A percentile compares a stretch with the other conserved stretches of the same genome.
phyloP scores from a whole-genome alignment of 2,797 vertebrate genomes.

The Phylloscopus collybita region DNA sequence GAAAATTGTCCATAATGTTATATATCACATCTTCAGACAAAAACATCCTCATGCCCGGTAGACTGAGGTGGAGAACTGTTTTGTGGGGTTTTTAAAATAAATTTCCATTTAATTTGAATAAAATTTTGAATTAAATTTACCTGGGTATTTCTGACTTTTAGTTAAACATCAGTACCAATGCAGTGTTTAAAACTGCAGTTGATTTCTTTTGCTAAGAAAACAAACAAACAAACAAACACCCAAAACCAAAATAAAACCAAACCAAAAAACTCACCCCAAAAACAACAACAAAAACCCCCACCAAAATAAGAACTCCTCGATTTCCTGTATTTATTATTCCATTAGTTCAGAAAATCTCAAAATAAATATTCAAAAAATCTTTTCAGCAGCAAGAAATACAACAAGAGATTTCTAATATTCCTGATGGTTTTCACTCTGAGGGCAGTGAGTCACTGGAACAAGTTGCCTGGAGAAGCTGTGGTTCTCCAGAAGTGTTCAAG shows the following conservation, averaged over 20 bases:
- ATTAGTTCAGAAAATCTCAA: constrained; percentile 14
- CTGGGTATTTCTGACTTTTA: constrained; percentile 29
- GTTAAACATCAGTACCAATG: neutral
- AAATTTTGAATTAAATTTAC: neutral
- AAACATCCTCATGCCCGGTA: neutral
- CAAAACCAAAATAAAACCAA: too few relatives aligned
- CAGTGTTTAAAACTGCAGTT: neutral
- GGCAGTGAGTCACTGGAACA: neutral
- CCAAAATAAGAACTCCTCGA: neutral
- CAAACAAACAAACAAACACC: too few relatives aligned
- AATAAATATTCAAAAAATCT: neutral
- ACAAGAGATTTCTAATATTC: neutral
- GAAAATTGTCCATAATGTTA: neutral
- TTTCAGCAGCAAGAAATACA: constrained; percentile 10
- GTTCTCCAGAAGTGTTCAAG: neutral
- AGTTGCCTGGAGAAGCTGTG: neutral
- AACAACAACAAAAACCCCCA: neutral
- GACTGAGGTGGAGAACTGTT: neutral
- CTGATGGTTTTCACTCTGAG: neutral
- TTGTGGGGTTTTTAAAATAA: neutral
- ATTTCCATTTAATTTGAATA: neutral
- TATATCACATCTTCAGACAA: neutral
- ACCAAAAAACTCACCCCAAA: too few relatives aligned
- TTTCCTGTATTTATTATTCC: constrained; percentile 11
- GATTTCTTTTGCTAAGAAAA: neutral